Conservation (phyloP, 2,797 vertebrate species). For the Crocodylus rhombifer region DNA sequence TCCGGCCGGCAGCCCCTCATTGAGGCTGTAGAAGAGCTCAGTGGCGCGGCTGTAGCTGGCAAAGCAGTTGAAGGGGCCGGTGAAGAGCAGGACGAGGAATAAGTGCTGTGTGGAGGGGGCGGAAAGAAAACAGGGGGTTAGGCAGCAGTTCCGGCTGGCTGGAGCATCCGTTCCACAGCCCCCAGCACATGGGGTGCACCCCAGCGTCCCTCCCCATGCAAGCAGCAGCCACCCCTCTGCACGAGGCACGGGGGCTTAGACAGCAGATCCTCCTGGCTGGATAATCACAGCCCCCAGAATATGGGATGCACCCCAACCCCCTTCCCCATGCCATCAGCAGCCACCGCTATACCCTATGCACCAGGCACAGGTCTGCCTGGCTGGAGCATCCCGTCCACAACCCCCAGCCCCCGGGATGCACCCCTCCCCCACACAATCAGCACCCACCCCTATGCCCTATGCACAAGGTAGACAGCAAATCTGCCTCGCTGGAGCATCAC, state of each 20-base stretch:
- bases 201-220: not conserved
- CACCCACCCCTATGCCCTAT: not conserved
- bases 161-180: no score
- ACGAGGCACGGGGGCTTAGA: not conserved
- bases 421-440: not conserved
- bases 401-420: not conserved
- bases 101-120: conserved; percentile 69
- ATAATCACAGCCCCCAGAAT: no score
- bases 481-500: no score
- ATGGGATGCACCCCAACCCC: no score
- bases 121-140: not conserved
- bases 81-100: conserved; percentile 86
- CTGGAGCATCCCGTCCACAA: no score
- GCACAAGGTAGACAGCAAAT: no score
- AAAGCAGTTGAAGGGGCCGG: conserved; percentile 90
- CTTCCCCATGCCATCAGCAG: no score
- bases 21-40: conserved; percentile 96
- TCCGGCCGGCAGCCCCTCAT: conserved; percentile 93
- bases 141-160: not conserved
- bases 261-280: no score
- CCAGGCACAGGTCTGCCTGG: no score
- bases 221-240: not conserved
- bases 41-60: conserved; percentile 93
- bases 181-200: not conserved
- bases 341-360: not conserved